Base-by-base conservation (phyloP, 1,140 invertebrate species). In the Drosophila guanche region DNA sequence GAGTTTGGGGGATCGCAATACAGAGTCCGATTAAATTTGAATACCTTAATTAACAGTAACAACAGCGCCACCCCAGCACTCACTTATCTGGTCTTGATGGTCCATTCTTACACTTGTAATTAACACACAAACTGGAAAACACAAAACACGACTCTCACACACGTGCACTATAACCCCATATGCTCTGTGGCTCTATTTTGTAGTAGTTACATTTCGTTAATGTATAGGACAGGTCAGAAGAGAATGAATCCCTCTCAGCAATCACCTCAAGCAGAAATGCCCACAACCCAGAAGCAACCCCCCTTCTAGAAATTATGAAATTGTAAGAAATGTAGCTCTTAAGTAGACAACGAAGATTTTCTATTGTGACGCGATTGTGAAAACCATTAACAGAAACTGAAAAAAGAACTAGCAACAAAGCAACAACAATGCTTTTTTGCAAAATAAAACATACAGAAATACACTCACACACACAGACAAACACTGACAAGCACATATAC, bases 331-430 rank as follows among this genome's bases (percentile, higher is more conserved):
- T 6, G 16, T 79, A 80, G 77, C 22, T 61, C n/a, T 53, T 79
- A 79, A 79, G 77, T 76, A 79, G 66, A 10, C 33, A 57, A 61
- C 56, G 16, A 63, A 74, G 63, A 79, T 79, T 69, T 79, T 58
- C 65, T 27, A 63, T 75, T 62, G 25, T 67, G 45, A 52, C 46
- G 52, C 27, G 33, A 23, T 45, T 23, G 23, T 23, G 23, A 27
- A 20, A 43, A 43, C 4, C 10, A 37, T 37, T 37, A 37, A 10
- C 54, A 48, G 4, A 22, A 40, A 40, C 42, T 16, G 27, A 73
- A 46, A 29, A 14, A 57, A 23, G 0, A 37, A 33, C 5, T n/a
- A 29, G 27, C 41, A 46, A 16, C 12, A 65, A 22, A 52, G 10
- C 10, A 22, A 37, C 5, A 14, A 48, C 8, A 41, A 16, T 25